These are phyloP conservation scores for Dicerorhinus sumatrensis DNA, from an alignment of 2,113 vertebrate genomes.

Conservation along the genomic window DNA sequence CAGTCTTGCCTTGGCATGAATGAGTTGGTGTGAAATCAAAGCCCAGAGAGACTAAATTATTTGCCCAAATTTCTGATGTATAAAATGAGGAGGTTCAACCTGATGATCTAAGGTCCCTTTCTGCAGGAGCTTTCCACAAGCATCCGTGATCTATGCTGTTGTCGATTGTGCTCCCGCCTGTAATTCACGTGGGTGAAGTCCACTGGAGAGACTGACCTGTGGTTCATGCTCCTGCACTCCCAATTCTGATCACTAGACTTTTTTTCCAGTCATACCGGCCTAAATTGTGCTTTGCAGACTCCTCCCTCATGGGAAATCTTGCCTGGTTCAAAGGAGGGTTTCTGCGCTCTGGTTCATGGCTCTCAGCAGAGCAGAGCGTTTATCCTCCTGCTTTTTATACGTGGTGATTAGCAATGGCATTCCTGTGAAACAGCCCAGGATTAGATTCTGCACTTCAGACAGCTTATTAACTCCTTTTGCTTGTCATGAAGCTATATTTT, in stretches of 20 bases:
- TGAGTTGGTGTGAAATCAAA: neutral
- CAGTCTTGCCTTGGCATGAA: neutral
- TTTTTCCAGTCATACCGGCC: neutral
- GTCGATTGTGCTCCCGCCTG: neutral
- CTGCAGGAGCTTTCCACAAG: neutral
- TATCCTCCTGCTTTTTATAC: neutral
- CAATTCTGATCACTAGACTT: neutral
- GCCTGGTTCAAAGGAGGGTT: neutral
- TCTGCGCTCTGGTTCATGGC: neutral
- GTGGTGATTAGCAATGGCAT: neutral
- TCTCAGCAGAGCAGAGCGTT: neutral
- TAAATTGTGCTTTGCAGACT: neutral
- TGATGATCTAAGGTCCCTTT: neutral
- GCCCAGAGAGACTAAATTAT: neutral
- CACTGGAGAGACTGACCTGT: neutral
- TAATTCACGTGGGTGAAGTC: neutral
- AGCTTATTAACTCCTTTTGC: neutral
- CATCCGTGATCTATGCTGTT: neutral
- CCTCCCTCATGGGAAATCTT: neutral
- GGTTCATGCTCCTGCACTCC: neutral
- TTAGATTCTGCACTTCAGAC: neutral
- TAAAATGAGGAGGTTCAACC: neutral
- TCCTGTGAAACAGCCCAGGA: neutral
- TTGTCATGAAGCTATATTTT: neutral
- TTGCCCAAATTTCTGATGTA: neutral